Evolutionary conservation across 1,140 invertebrate genomes (phyloP), one percentile per base, ranked within the genome.

Genomic region (Drusus annulatus): DNA sequence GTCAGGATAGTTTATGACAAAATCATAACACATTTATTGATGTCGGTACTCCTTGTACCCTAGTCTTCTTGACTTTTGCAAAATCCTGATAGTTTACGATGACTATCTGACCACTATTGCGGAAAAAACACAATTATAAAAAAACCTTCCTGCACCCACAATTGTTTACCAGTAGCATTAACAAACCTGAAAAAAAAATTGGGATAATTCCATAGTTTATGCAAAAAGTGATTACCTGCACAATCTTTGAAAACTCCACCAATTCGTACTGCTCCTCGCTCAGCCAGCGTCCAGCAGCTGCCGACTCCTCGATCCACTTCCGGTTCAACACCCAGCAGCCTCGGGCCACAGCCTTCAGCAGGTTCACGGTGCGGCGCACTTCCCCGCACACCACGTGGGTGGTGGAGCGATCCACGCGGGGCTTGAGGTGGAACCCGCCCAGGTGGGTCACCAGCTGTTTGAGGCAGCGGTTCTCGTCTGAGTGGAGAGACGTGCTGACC

Each of bases 261-360:
- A 89, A 68, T 80, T 91, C 89, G 85, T 87, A 91, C 31, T 86
- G 81, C 76, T 90, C 88, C 84, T 91, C 90, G 17, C 85, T 80
- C 17, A 91, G 76, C 90, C 90, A 91, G 79, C 86, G 84, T 3
- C 85, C 86, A 36, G 80, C 83, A 78, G 86, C 84, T 3, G 87
- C 75, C 10, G 88, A 91, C 68, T 86, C 84, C 31, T 84, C 82
- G 2, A 90, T 58, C 91, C 91, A 91, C 71, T 89, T 86, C 31
- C 85, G 76, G 15, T 85, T 85, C 19, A 91, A 50, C 60, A 91
- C 87, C 90, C 90, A 91, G 83, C 88, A 90, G 3, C 91, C 91
- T 78, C 88, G 84, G 19, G 87, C 86, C 3, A 91, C 84, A 1
- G 86, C 91, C 81, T 87, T 87, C 69, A 91, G 80, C 58, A 91